A percentile compares a stretch with the other conserved stretches of the same genome.
Conservation (phyloP, 2,797 vertebrate genomes). For the Rhinella marina region DNA sequence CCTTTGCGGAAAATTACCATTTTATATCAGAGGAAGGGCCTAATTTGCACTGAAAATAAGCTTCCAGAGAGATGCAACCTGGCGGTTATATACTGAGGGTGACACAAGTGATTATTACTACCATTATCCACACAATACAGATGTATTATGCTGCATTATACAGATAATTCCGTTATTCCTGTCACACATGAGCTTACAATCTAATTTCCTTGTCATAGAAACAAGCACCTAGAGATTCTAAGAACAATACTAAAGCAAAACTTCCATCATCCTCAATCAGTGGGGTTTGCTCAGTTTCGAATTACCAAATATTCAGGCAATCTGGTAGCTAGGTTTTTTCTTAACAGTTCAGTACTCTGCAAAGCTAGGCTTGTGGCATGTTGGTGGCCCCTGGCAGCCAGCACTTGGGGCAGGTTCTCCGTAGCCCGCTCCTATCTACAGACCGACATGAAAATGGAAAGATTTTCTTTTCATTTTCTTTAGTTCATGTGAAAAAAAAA, state of each 20-base stretch:
- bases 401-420: too few relatives aligned
- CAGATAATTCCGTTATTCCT: not conserved
- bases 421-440: too few relatives aligned
- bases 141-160: not conserved
- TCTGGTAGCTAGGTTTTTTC: too few relatives aligned
- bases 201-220: not conserved
- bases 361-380: too few relatives aligned
- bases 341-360: too few relatives aligned
- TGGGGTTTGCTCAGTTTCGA: too few relatives aligned
- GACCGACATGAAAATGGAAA: not conserved
- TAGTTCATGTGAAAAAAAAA: not conserved
- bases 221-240: not conserved
- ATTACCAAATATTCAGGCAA: too few relatives aligned
- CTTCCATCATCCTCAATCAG: not conserved
- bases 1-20: conserved; percentile 38
- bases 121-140: conserved; percentile 15
- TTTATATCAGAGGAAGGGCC: conserved; percentile 26
- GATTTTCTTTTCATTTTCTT: too few relatives aligned
- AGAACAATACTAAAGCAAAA: not conserved
- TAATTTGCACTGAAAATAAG: conserved; percentile 27
- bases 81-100: not conserved
- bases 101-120: conserved; percentile 7
- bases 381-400: too few relatives aligned
- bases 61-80: conserved; percentile 7
- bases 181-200: not conserved